These are phyloP conservation scores for Tubiluchus corallicola DNA, from an alignment of 2,888 invertebrate species.

Conservation along the genomic window DNA sequence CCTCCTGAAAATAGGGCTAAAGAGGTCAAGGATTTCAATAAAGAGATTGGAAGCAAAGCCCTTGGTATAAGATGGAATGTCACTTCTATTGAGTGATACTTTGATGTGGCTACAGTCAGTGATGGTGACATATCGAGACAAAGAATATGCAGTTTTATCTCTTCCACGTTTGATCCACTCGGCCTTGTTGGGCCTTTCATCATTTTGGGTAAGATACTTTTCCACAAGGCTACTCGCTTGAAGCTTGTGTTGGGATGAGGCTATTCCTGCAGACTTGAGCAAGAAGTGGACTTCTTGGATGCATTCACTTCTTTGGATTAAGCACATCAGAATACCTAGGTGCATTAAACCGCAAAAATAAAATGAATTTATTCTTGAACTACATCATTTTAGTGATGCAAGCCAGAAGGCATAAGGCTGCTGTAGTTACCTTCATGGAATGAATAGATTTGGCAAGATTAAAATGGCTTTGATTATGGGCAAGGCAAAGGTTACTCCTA, in stretches of 20 bases:
- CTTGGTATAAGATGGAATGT: not conserved
- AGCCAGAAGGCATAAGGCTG: conserved; percentile 5
- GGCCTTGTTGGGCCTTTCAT: not conserved
- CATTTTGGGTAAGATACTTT: not conserved
- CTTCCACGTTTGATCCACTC: not conserved
- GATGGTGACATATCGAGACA: not conserved
- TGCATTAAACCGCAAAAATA: conserved; percentile 7
- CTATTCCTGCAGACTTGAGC: not conserved
- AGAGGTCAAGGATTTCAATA: not conserved
- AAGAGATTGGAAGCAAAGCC: not conserved
- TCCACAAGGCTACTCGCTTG: not conserved
- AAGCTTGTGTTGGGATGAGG: not conserved
- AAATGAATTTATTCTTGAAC: not conserved
- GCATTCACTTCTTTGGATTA: not conserved
- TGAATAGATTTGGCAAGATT: conserved; percentile 2
- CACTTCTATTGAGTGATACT: not conserved
- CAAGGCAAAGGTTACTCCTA: conserved; percentile 8
- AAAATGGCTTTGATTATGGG: conserved; percentile 7
- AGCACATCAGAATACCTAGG: not conserved
- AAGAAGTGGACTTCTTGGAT: not conserved
- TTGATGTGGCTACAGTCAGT: not conserved
- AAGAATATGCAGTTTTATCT: not conserved
- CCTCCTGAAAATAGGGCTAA: not conserved
- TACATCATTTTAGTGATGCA: conserved; percentile 9
- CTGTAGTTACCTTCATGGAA: conserved; percentile 7